phyloP scores from a whole-genome alignment of 2,113 vertebrate species.

The Eira barbara region DNA sequence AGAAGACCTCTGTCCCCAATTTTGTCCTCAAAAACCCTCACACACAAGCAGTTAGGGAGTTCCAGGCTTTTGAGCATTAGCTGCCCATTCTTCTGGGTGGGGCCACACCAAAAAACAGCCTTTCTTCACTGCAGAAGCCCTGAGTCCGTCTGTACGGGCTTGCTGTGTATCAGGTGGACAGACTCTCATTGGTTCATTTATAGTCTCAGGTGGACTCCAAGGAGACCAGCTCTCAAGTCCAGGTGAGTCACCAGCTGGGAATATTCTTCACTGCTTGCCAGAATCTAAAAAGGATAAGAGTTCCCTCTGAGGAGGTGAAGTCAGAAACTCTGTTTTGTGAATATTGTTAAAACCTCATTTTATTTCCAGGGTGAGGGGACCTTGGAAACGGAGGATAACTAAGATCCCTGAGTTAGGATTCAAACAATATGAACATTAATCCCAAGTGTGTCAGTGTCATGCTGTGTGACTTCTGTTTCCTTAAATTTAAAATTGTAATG shows the following conservation, averaged over 20 bases:
- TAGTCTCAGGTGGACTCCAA: neutral
- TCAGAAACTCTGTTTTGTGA: neutral
- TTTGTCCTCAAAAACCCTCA: neutral
- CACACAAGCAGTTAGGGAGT: neutral
- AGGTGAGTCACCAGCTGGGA: neutral
- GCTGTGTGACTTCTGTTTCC: neutral
- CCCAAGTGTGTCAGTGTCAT: neutral
- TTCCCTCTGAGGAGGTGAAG: neutral
- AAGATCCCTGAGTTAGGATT: neutral
- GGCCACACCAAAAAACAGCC: neutral
- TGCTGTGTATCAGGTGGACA: neutral
- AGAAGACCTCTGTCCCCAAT: neutral
- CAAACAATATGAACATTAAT: neutral
- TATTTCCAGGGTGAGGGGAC: neutral
- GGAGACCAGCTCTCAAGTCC: neutral
- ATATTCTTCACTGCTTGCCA: neutral
- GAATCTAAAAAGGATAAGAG: neutral
- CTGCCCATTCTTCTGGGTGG: neutral
- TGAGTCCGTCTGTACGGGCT: neutral
- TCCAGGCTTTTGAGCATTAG: neutral
- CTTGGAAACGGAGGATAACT: neutral
- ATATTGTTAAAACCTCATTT: neutral
- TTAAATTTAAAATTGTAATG: slow-evolving; percentile 12
- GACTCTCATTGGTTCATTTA: neutral
- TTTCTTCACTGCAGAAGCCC: neutral